Percentiles rank a stretch among this genome's conserved stretches.
Evolutionary conservation across 2,888 invertebrate species (phyloP).

Genomic region (Stenolophus ochropezus): DNA sequence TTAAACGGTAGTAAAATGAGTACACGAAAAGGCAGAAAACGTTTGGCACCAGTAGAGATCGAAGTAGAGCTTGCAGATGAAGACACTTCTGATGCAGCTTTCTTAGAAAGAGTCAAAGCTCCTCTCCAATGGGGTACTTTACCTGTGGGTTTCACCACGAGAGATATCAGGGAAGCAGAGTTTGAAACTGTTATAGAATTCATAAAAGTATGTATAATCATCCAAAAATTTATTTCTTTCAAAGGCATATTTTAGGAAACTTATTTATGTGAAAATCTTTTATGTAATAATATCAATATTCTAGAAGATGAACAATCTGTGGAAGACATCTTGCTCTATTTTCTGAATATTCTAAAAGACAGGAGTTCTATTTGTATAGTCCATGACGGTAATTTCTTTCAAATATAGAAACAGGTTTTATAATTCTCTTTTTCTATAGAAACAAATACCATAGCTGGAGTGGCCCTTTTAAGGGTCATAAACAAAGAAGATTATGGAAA

Average conservation of each 20-base stretch:
- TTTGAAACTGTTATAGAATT: constrained; percentile 67
- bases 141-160: constrained; percentile 67
- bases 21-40: constrained; percentile 42
- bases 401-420: background rate
- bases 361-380: constrained; percentile 69
- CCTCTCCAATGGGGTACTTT: constrained; percentile 69
- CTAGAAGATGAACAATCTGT: constrained; percentile 68
- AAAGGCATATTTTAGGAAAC: too few species aligned
- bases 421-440: constrained; percentile 2
- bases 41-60: background rate
- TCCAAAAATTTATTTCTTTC: too few species aligned
- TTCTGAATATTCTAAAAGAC: constrained; percentile 68
- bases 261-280: constrained; percentile 67
- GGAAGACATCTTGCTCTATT: constrained; percentile 65
- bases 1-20: constrained; percentile 33
- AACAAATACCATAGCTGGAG: constrained; percentile 66
- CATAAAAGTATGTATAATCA: constrained; percentile 64
- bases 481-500: constrained; percentile 68
- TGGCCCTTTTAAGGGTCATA: constrained; percentile 68
- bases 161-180: constrained; percentile 68
- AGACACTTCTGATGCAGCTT: background rate
- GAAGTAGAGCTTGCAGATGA: constrained; percentile 25
- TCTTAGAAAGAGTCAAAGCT: constrained; percentile 46
- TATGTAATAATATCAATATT: constrained; percentile 67
- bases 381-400: constrained; percentile 64